Base-by-base conservation (phyloP, 2,797 vertebrate genomes). In the Aeoliscus strigatus region DNA sequence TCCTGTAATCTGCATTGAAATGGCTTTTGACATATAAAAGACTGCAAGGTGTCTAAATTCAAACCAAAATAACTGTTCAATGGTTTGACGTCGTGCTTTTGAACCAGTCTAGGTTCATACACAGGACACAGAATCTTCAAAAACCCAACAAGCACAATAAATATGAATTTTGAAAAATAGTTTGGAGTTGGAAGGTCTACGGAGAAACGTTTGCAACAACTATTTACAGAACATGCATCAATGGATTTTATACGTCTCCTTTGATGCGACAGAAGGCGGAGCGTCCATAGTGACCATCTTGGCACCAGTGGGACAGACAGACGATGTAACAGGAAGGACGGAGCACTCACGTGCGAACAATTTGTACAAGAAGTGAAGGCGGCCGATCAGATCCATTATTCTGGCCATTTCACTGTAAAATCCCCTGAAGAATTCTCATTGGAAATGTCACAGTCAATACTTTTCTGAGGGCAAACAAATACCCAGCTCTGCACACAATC, bases 341-440 rank as follows among this genome's bases (percentile, higher is more conserved):
- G 38, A 43, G 12, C 1, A 1, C 25, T 18, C 8, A 14, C 8
- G 16, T 27, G 25, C 46, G 34, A 40, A 32, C 14, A 58, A 27
- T 23, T 16, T 9, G n/a, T n/a, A 59, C 34, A 16, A 31, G 3
- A 40, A 14, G 37, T 48, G 43, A 50, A 36, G 45, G 8, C 10
- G 36, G 32, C 41, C 4, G 18, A 2, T 3, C 2, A 14, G 15
- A 26, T 27, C 35, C 26, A 23, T 9, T 35, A 39, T 29, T 23
- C 12, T 6, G 4, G 14, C 49, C 45, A 17, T 6, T 16, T 47
- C 58, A 61, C 43, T 15, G 35, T 11, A 25, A n/a, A n/a, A 53
- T 68, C 48, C 79, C 70, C 69, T 76, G 69, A 75, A 80, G 56
- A 55, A 60, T 49, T 27, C 35, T 51, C 48, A 47, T 39, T 69